Evolutionary conservation across 2,888 invertebrate genomes (phyloP).

Genomic region (Rhamphomyia laevipes): DNA sequence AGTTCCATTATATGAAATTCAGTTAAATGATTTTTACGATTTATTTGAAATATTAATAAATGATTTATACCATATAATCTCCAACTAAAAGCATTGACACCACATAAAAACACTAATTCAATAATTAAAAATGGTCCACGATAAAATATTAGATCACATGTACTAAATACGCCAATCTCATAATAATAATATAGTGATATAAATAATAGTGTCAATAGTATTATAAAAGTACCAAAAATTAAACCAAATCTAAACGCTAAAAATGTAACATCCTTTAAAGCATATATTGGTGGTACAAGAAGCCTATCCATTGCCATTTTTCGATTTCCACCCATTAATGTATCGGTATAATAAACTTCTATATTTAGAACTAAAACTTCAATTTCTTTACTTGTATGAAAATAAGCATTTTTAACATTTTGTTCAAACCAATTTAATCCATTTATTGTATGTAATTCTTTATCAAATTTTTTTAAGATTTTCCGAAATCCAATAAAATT

Average conservation of each 20-base stretch:
- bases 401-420: slow-evolving; percentile 86
- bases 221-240: slow-evolving; percentile 88
- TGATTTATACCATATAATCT: slow-evolving; percentile 95
- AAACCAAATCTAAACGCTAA: slow-evolving; percentile 94
- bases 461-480: slow-evolving; percentile 98
- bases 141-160: slow-evolving; percentile 84
- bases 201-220: slow-evolving; percentile 74
- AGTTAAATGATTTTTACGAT: slow-evolving; percentile 85
- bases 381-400: slow-evolving; percentile 94
- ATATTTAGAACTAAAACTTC: slow-evolving; percentile 91
- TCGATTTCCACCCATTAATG: slow-evolving; percentile 83
- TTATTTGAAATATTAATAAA: slow-evolving; percentile 92
- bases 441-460: slow-evolving; percentile 71
- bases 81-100: slow-evolving; percentile 95
- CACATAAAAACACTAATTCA: slow-evolving; percentile 86
- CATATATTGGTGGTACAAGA: slow-evolving; percentile 91
- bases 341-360: slow-evolving; percentile 74
- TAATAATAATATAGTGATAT: slow-evolving; percentile 55
- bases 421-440: slow-evolving; percentile 89
- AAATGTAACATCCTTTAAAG: slow-evolving; percentile 85
- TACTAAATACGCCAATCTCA: slow-evolving; percentile 42
- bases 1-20: slow-evolving; percentile 93
- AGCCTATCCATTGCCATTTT: slow-evolving; percentile 97
- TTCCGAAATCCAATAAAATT: slow-evolving; percentile 99
- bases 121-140: slow-evolving; percentile 87